Base-by-base conservation (phyloP, 2,797 vertebrate genomes). In the Catostomus latipinnis region DNA sequence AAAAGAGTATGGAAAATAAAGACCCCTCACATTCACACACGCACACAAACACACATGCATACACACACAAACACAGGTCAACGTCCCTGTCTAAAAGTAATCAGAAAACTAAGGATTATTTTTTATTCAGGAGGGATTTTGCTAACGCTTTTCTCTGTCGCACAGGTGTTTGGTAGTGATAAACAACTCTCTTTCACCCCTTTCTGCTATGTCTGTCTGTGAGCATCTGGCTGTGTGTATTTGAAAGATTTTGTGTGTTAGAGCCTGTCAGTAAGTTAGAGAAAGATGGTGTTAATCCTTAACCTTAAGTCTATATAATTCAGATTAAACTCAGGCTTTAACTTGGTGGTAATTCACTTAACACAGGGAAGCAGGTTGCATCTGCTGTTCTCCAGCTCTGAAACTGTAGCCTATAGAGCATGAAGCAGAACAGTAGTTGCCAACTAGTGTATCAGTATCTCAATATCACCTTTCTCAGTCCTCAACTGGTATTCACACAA, bases 301-400 rank as follows among this genome's bases (percentile, higher is more conserved):
- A 86, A 74, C 79, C 63, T 56, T 81, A 78, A 65, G 9, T 81
- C 78, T 81, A n/a, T 52, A 53, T 80, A 84, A 82, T 82, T 81
- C 74, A 78, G 71, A 77, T 86, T 84, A 78, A 76, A 78, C 62
- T 70, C 65, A 76, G 78, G 79, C 49, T 79, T 81, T 83, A 83
- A 84, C 16, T 60, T 56, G 6, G 53, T 73, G 65, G 50, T 84
- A 84, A 83, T 83, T 84, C 85, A 86, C 81, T 84, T 86, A 80
- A 78, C 52, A 65, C 56, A 22, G 12, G 58, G 56, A 48, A 83
- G 57, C 78, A 74, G 75, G 53, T 9, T 49, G 62, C 67, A 71
- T 12, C 18, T 78, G 50, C 57, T 71, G 71, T 68, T 78, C 56
- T 22, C n/a, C 8, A 57, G 74, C 57, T 73, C 61, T 75, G 61